Base-by-base conservation (phyloP, 1,140 invertebrate species). In the Tetramorium parvispinum region DNA sequence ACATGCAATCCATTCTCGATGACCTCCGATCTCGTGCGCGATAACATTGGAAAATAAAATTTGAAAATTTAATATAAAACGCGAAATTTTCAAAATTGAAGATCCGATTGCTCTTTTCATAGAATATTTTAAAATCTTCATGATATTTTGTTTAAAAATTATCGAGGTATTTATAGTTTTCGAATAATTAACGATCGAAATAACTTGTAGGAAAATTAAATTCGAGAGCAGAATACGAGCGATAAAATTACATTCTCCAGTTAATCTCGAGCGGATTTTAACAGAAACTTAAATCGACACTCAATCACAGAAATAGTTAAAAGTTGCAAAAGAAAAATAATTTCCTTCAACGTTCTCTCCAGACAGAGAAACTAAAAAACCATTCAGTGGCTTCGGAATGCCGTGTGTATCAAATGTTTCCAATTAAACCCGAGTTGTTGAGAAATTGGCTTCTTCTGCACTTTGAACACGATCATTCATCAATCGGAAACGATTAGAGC, bases 141-240 rank as follows among this genome's bases (percentile, higher is more conserved):
- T 7, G n/a, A 21, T 21, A 43, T 43, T 66, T 10, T n/a, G 6
- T 46, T 46, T 10, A 46, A 46, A 46, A 46, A 18, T 27, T 18
- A 2, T 37, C 6, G 49, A 71, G 21, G 1, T n/a, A 10, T 4
- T 21, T 40, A 37, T n/a, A 75, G 1, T 40, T 40, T 16, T 13
- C n/a, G 71, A 37, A 13, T 40, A 76, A 59, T 61, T 61, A 76
- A 43, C n/a, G 21, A 37, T 55, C 13, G n/a, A 61, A 27, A 43
- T 53, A 3, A 3, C 37, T 51, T 51, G 8, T 32, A 18, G 4
- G 13, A 59, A 76, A 40, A 59, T 18, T 66, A n/a, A 63, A 63
- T 63, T 77, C 18, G 16, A 61, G 10, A 4, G 27, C 10, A 40
- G 5, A 46, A 73, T 2, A 73, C 7, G 3, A 37, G 40, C 16